Evolutionary conservation across 2,797 vertebrate genomes (phyloP), one percentile per base, ranked within the genome.

Genomic region (Phrynocephalus guinanensis): DNA sequence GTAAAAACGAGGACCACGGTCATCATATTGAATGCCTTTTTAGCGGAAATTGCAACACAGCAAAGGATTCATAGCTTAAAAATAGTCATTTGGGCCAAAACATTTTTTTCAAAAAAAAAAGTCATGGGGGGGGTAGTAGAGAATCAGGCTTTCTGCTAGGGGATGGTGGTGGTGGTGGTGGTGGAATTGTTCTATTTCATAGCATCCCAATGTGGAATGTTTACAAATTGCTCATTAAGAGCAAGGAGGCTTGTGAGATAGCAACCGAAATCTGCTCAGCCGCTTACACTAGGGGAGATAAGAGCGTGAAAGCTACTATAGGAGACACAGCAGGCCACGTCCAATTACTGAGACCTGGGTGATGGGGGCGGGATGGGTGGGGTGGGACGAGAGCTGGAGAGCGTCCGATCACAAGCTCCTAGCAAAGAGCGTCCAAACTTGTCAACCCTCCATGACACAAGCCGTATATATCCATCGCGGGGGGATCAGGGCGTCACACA

Each of bases 141-240:
- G 30, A 60, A 5, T 76, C 48, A 68, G 60, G 44, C 52, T 77
- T 38, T 52, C 78, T 30, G 83, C 78, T 94, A 89, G 93, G 88
- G 33, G 33, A 33, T 89, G 93, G 92, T 44, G 38, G 38, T 44
- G 38, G 87, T 92, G 92, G 92, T 56, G 52, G 52, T 56, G 9
- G 13, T 56, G 52, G 88, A 97, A 93, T 96, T 94, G 92, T 95
- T 96, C 97, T 98, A 97, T 98, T 98, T 97, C 95, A 96, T 95
- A 96, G 96, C 97, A 96, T 97, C 97, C 97, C 92, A 96, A 95
- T 86, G 91, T 97, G 97, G 96, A 98, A 97, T 99, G 98, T 99
- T 99, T 99, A 99, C 97, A 99, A 98, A 98, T 97, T 94, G 97
- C 98, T 99, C 98, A 99, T 99, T 99, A 99, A 98, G 98, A 98